Base-by-base conservation (phyloP, 2,888 invertebrate species). In the Toxonevra muliebris region DNA sequence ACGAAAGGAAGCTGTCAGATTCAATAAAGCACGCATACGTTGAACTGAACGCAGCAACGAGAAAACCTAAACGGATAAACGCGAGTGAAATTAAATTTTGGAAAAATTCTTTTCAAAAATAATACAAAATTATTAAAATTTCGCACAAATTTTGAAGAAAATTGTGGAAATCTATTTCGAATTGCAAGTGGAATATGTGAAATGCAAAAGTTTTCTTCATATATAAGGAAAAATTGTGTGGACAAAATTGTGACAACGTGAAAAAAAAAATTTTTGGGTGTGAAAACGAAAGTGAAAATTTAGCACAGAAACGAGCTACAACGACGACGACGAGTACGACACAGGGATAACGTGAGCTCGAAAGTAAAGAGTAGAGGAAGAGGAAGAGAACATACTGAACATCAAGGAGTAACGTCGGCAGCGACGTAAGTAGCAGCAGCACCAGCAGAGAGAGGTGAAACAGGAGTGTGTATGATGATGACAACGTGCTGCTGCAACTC, bases 201-300 rank as follows among this genome's bases (percentile, higher is more conserved):
- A 48, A 48, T 48, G 48, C 48, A 1, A 48, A 30, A 30, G 11
- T 48, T 48, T 13, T 4, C 48, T n/a, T 15, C 13, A 48, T 53
- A 57, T 54, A 55, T 61, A 61, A 7, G 15, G 53, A 53, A 53
- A 53, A 53, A 30, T 53, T 60, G 61, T 50, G 48, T 42, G 30
- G 48, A 9, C 12, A 50, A 59, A 59, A 52, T 11, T 30, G 13
- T 41, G 40, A 50, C 55, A 58, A 62, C 42, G 48, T 15, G 15
- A 57, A 63, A 59, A 62, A 52, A 55, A 52, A 43, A 65, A 72
- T 77, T 78, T 79, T 79, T 79, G 79, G 80, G 81, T 81, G 80
- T 81, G 81, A 82, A 82, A 81, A 78, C 79, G 81, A 81, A 81
- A 81, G 81, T 81, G 82, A 81, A 82, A 81, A 82, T 80, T 80